Evolutionary conservation across 2,888 invertebrate species (phyloP).

Genomic region (Leistus spinibarbis): DNA sequence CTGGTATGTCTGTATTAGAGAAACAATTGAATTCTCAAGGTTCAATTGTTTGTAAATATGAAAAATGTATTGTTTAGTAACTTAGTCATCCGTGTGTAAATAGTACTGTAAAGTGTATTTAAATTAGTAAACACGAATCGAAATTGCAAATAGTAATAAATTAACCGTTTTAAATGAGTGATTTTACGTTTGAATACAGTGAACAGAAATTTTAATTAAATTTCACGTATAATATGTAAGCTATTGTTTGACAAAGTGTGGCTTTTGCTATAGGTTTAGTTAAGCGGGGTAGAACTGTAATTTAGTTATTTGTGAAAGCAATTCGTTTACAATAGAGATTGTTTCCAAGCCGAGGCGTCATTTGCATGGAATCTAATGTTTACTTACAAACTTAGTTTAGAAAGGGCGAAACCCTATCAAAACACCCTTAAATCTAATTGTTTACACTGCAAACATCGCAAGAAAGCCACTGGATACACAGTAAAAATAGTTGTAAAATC

Average conservation of each 20-base stretch:
- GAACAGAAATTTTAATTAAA: no score
- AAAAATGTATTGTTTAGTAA: no score
- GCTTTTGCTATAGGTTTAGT: background rate
- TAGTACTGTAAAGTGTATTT: no score
- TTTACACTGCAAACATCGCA: background rate
- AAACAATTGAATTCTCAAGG: no score
- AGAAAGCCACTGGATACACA: no score
- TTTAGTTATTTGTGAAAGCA: background rate
- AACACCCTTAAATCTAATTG: background rate
- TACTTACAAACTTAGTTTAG: background rate
- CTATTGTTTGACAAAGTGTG: background rate
- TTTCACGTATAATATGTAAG: background rate
- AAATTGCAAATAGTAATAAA: no score
- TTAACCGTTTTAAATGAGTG: no score
- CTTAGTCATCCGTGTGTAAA: no score
- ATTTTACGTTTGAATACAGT: no score
- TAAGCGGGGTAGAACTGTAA: background rate
- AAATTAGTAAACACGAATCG: no score
- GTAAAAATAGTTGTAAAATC: background rate
- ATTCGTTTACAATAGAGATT: background rate
- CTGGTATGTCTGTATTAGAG: no score
- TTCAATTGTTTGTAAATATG: no score
- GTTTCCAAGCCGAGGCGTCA: background rate
- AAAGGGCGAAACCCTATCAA: background rate
- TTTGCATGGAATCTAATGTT: background rate